Evolutionary conservation across 2,888 invertebrate species (phyloP).

Genomic region (Eupithecia exiguata): DNA sequence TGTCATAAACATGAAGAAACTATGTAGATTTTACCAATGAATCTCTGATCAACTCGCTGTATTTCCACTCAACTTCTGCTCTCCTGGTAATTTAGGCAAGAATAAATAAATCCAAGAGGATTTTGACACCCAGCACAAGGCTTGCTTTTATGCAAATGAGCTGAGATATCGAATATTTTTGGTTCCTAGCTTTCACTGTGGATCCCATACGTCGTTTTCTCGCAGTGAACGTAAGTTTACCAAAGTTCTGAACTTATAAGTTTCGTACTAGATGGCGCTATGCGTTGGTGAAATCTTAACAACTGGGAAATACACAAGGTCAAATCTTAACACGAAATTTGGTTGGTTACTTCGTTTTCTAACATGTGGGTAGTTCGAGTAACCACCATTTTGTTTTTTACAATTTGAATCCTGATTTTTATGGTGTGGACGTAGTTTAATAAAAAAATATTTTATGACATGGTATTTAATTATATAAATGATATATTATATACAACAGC

Average conservation of each 20-base stretch:
- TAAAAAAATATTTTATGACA: neutral
- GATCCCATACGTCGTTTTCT: neutral
- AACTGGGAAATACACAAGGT: neutral
- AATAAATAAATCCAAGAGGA: too few species aligned
- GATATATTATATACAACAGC: conserved; percentile 19
- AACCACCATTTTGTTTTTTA: neutral
- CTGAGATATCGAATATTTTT: neutral
- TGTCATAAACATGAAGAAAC: neutral
- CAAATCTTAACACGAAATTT: neutral
- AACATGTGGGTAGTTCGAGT: neutral
- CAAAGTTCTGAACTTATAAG: neutral
- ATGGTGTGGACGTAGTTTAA: neutral
- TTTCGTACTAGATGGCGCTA: neutral
- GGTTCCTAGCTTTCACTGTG: neutral
- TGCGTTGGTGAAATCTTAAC: neutral
- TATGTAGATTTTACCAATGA: too few species aligned
- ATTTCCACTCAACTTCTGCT: too few species aligned
- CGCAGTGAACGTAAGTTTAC: neutral
- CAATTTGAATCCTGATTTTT: neutral
- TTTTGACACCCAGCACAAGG: too few species aligned
- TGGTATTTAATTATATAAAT: conserved; percentile 11
- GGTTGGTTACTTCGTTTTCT: neutral
- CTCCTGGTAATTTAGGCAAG: too few species aligned
- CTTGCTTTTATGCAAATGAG: too few species aligned
- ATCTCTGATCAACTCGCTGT: too few species aligned